Evolutionary conservation across 2,113 vertebrate genomes (phyloP), one percentile per base, ranked within the genome.

Genomic region (Chrysochloris asiatica): DNA sequence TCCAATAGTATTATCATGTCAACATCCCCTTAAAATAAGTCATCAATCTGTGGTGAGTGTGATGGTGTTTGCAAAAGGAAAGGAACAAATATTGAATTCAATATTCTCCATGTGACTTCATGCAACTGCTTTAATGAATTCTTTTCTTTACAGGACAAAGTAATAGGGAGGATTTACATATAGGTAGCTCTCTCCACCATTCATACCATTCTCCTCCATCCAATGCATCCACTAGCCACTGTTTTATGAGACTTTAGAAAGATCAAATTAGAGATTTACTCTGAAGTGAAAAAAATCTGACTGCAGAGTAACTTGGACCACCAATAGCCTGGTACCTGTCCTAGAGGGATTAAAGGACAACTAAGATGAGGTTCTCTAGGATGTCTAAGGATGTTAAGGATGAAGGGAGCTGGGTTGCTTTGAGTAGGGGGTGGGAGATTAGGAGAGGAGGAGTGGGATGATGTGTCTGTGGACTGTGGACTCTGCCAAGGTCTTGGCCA

Each of bases 111-210:
- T 59, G 43, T 28, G 76, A 59, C 87, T 84, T 41, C 43, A 8
- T 59, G 54, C 30, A 81, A 59, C 80, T 76, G 47, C 45, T 92
- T 65, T 93, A 19, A 71, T 71, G 36, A 95, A 86, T 84, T 47
- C 22, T 84, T 52, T 13, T 93, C 67, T 80, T 82, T 54, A 28
- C 83, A 92, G 48, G 56, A 80, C 86, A 59, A 83, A 87, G 47
- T 88, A 91, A 45, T 24, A 47, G 22, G 24, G n/a, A 54, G 41
- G 77, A 45, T 56, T 45, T 26, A 26, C 19, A 17, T 33, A 8
- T 17, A 19, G 43, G 45, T n/a, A 73, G 75, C 5, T 9, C 28
- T 61, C 22, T 3, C 36, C n/a, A n/a, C 50, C 50, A 52, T 52
- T 52, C 50, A 52, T 52, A 52, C 13, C 50, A 12, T 52, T 19